phyloP scores from a whole-genome alignment of 2,888 invertebrate species.

The Beris chalybata region DNA sequence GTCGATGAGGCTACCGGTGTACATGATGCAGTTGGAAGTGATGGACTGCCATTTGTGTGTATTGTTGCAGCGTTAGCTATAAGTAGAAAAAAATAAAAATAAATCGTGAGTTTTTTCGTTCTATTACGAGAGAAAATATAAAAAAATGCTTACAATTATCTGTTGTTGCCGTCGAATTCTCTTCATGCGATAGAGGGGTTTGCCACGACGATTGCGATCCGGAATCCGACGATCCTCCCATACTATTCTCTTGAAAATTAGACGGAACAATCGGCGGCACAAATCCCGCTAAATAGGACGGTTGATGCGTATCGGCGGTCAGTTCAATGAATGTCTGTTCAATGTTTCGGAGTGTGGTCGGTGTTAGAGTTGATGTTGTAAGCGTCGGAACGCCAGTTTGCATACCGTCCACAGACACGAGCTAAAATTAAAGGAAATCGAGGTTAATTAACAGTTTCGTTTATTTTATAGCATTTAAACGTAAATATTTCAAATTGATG shows the following conservation, averaged over 20 bases:
- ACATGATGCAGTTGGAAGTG: constrained; percentile 34
- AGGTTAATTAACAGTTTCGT: not conserved
- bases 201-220: constrained; percentile 56
- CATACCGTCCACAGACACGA: constrained; percentile 81
- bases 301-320: constrained; percentile 73
- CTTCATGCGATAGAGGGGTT: constrained; percentile 47
- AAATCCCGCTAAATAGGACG: constrained; percentile 87
- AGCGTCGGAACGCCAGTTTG: constrained; percentile 89
- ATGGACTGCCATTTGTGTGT: constrained; percentile 39
- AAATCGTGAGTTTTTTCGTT: not conserved
- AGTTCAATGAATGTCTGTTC: constrained; percentile 90
- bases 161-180: constrained; percentile 52
- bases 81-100: constrained; percentile 31
- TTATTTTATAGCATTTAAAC: too few species aligned
- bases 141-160: constrained; percentile 52
- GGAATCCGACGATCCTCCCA: constrained; percentile 54
- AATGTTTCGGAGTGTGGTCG: constrained; percentile 88
- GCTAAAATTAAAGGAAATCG: constrained; percentile 62
- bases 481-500: too few species aligned
- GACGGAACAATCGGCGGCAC: constrained; percentile 76
- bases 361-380: constrained; percentile 92
- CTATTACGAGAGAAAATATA: not conserved
- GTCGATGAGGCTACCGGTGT: constrained; percentile 24
- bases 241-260: constrained; percentile 47
- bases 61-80: constrained; percentile 54